These are phyloP conservation scores for Augochlora pura DNA, from an alignment of 1,140 invertebrate genomes.

Conservation along the genomic window DNA sequence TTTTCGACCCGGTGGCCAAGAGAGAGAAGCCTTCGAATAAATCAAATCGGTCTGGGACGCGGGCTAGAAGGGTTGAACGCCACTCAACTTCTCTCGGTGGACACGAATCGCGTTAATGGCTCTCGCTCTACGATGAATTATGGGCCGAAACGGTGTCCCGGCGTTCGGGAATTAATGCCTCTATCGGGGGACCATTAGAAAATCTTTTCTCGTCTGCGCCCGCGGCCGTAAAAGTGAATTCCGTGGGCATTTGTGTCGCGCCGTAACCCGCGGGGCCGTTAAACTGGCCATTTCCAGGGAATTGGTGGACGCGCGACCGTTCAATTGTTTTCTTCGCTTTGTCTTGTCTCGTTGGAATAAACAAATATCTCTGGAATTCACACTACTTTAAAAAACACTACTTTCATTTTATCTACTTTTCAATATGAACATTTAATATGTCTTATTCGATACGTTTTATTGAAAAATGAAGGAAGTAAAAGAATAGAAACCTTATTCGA, in stretches of 20 bases:
- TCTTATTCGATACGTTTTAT: too few relatives aligned
- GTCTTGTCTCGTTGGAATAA: too few relatives aligned
- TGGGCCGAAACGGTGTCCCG: background rate
- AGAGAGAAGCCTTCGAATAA: background rate
- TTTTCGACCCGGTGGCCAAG: background rate
- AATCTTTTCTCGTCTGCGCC: background rate
- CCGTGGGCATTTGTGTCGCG: background rate
- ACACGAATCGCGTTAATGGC: conserved; percentile 3
- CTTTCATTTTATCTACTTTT: too few relatives aligned
- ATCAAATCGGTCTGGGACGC: background rate
- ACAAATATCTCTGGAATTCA: too few relatives aligned
- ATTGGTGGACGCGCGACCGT: background rate
- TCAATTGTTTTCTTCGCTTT: too few relatives aligned
- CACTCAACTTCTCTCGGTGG: background rate
- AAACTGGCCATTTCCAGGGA: background rate
- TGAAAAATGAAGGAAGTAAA: too few relatives aligned
- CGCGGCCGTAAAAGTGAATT: background rate
- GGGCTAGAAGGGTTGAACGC: background rate
- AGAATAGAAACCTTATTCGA: too few relatives aligned
- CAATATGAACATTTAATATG: too few relatives aligned
- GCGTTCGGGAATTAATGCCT: background rate
- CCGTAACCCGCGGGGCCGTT: too few relatives aligned
- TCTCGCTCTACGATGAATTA: background rate
- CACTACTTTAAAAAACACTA: too few relatives aligned
- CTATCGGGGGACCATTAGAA: background rate